Base-by-base conservation (phyloP, 2,888 invertebrate genomes). In the Hyposoter didymator region DNA sequence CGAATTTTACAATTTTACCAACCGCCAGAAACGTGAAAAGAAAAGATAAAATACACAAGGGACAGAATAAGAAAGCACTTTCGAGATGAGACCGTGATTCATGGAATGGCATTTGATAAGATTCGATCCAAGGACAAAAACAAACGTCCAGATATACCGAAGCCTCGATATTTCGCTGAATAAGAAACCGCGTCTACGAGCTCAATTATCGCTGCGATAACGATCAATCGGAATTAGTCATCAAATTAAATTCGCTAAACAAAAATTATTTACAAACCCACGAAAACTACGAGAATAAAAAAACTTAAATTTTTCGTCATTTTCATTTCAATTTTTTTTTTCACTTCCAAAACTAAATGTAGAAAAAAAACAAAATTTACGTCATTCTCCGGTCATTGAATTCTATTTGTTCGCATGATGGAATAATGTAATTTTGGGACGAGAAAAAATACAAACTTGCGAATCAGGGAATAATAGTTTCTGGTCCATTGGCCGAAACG, bases 71-170 rank as follows among this genome's bases (percentile, higher is more conserved):
- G n/a, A 43, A 55, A 67, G 55, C 39, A 43, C 49, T 49, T 52
- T 35, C 52, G 35, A 66, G 45, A 76, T 76, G 17, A 66, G 52
- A 28, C 14, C 3, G 17, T 32, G 66, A 76, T 66, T 67, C 39
- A 67, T 52, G 49, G 22, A 35, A 39, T 39, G 43, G 19, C 14
- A 66, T 66, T 66, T 39, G 14, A 55, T 55, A 39, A 52, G 17
- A 73, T 55, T 22, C 19, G 22, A 55, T 43, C 28, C 0, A 22
- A 22, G 28, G n/a, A 32, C 4, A 1, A 5, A 59, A 73, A 45
- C 59, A 73, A 55, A 43, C 22, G 43, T 14, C n/a, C 22, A 59
- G 17, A 19, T 43, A 59, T 43, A 39, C 39, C 3, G 1, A 19
- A 19, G 3, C 45, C n/a, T 19, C 39, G 7, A 10, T 49, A 10